Percentiles rank a stretch among this genome's conserved stretches.
These are phyloP conservation scores for Callaeas wilsoni DNA, from an alignment of 2,113 vertebrate species.

Conservation along the genomic window DNA sequence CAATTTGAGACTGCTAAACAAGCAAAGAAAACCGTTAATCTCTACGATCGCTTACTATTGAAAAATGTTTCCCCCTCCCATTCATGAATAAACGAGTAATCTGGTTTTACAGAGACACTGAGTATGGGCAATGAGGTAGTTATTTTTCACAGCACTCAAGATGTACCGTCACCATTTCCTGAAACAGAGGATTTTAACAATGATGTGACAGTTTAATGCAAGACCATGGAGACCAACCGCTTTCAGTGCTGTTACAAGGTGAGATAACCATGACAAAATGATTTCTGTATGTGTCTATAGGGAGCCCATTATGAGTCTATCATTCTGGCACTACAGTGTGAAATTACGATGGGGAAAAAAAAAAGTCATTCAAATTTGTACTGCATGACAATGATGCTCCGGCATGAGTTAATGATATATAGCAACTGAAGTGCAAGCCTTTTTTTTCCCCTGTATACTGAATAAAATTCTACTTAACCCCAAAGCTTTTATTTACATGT, in stretches of 20 bases:
- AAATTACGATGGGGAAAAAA: conserved; percentile 12
- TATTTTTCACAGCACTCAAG: conserved; percentile 20
- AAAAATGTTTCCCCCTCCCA: neutral
- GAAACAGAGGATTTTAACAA: conserved; percentile 13
- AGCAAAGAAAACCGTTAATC: neutral
- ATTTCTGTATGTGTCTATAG: conserved; percentile 47
- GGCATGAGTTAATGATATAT: neutral
- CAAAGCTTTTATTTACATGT: neutral
- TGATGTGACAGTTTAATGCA: conserved; percentile 48
- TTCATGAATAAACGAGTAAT: neutral
- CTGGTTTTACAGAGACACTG: neutral
- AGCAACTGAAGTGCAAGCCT: neutral
- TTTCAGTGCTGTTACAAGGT: conserved; percentile 35
- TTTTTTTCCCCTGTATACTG: neutral
- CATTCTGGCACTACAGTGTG: conserved; percentile 25
- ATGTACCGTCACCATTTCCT: neutral
- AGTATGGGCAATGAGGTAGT: neutral
- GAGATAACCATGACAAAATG: conserved; percentile 58
- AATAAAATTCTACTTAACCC: neutral
- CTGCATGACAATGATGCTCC: neutral
- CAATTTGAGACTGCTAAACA: neutral
- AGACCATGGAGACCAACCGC: conserved; percentile 27
- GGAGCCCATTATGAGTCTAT: conserved; percentile 45
- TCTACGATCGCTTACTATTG: neutral
- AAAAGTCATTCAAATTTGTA: neutral